Evolutionary conservation across 1,140 invertebrate species (phyloP).

Genomic region (Sinella curviseta): DNA sequence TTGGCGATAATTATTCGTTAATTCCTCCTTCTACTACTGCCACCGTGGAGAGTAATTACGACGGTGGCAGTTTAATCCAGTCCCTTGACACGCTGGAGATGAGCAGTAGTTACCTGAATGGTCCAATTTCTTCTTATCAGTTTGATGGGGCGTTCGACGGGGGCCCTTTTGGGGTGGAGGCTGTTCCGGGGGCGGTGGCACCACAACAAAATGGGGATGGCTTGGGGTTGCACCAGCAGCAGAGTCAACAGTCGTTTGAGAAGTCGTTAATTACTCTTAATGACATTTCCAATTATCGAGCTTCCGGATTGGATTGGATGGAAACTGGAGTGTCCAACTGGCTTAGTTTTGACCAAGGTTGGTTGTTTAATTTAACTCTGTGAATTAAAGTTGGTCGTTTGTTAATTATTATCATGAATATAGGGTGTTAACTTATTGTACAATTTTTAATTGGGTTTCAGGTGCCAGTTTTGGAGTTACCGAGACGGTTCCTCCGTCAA

Average conservation of each 20-base stretch:
- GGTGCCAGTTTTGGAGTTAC: too few relatives aligned
- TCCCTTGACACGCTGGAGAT: too few relatives aligned
- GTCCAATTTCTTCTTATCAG: too few relatives aligned
- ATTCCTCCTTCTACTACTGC: too few relatives aligned
- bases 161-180: too few relatives aligned
- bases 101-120: too few relatives aligned
- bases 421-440: not conserved
- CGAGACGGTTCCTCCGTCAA: too few relatives aligned
- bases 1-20: too few relatives aligned
- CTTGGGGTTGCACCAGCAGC: not conserved
- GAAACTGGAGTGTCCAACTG: not conserved
- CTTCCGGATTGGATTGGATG: not conserved
- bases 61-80: too few relatives aligned
- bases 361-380: not conserved
- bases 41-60: too few relatives aligned
- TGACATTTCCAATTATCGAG: not conserved
- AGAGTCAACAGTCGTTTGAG: not conserved
- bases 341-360: not conserved
- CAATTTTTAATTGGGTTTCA: too few relatives aligned
- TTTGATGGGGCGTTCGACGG: too few relatives aligned
- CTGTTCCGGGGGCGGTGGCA: not conserved
- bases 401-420: not conserved
- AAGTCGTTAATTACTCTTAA: not conserved
- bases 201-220: not conserved
- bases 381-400: not conserved